phyloP scores from a whole-genome alignment of 2,888 invertebrate genomes.

The Tipula unca region DNA sequence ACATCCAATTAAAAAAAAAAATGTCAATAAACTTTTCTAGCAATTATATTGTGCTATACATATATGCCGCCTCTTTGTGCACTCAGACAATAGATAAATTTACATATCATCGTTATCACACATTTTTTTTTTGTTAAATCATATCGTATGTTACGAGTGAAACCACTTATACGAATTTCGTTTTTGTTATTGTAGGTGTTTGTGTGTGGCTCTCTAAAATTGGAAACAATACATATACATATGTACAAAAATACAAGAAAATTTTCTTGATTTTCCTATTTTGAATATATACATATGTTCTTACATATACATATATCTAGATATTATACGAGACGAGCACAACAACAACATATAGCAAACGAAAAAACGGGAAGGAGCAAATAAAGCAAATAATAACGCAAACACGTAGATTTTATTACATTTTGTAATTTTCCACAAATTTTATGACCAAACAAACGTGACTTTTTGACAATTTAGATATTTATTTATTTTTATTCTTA shows the following conservation, averaged over 20 bases:
- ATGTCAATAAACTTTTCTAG: background rate
- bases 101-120: background rate
- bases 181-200: background rate
- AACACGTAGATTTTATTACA: conserved; percentile 8
- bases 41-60: background rate
- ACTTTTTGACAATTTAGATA: conserved; percentile 8
- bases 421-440: conserved; percentile 14
- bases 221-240: background rate
- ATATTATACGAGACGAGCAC: background rate
- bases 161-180: background rate
- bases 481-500: conserved; percentile 8
- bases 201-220: background rate
- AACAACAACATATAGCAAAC: background rate
- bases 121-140: background rate
- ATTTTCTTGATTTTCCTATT: background rate
- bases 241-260: background rate
- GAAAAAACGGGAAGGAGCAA: background rate
- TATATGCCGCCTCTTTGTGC: background rate
- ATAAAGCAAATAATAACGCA: background rate
- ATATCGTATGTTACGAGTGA: background rate
- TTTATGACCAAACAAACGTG: conserved; percentile 1
- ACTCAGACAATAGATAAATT: background rate
- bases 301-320: background rate
- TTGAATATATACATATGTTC: background rate
- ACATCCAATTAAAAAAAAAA: background rate